Percentiles rank a stretch among this genome's conserved stretches.
phyloP scores from a whole-genome alignment of 2,113 vertebrate species.

The Coptodon rendalli region DNA sequence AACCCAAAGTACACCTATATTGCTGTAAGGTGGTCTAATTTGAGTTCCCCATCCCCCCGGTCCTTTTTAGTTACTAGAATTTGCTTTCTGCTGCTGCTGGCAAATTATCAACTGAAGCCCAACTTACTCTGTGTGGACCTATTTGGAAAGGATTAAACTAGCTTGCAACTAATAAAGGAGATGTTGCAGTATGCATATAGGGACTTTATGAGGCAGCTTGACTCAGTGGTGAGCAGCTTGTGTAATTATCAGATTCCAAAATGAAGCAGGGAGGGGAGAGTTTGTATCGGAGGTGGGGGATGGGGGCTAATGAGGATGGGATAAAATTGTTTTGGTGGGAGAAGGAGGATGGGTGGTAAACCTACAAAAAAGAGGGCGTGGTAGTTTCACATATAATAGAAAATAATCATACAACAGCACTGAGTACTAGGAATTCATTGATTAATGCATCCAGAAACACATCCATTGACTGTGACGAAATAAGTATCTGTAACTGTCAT shows the following conservation, averaged over 20 bases:
- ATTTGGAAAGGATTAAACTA: conserved; percentile 48
- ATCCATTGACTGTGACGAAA: too few relatives aligned
- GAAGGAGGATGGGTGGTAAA: background rate
- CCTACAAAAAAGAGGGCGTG: background rate
- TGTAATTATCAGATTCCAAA: conserved; percentile 35
- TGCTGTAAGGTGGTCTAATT: conserved; percentile 2
- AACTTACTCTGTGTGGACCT: conserved; percentile 17
- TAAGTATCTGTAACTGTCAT: background rate
- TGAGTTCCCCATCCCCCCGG: background rate
- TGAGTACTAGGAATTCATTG: too few relatives aligned
- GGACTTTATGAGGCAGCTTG: conserved; percentile 32
- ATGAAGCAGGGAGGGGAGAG: background rate
- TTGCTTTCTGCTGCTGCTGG: conserved; percentile 47
- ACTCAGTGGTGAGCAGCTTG: conserved; percentile 41
- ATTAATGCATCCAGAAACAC: background rate
- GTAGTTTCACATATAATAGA: background rate
- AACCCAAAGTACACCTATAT: background rate
- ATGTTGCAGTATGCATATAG: conserved; percentile 43
- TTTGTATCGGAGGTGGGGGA: background rate
- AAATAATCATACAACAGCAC: background rate
- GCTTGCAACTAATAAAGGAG: conserved; percentile 54
- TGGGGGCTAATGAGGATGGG: background rate
- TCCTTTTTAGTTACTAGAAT: conserved; percentile 53
- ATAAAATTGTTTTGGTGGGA: background rate
- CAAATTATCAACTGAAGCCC: conserved; percentile 43